Evolutionary conservation across 1,140 invertebrate genomes (phyloP).

Genomic region (Nylanderia fulva): DNA sequence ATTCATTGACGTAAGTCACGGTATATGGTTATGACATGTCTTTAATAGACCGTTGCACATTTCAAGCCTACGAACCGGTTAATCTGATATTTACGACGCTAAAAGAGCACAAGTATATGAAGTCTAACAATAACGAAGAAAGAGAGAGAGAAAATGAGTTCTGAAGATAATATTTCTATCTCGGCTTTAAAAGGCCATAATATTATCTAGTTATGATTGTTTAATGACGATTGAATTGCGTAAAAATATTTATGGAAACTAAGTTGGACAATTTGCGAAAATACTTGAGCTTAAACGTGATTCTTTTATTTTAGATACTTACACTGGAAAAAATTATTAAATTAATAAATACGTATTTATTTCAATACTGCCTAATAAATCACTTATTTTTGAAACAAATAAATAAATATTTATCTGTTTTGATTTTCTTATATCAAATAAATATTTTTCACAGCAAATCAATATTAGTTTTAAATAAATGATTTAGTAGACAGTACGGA

Average conservation of each 20-base stretch:
- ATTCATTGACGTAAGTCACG: slow-evolving; percentile 25
- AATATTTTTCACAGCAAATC: too few relatives aligned
- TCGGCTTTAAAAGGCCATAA: not conserved
- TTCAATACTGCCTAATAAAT: too few relatives aligned
- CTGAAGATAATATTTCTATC: not conserved
- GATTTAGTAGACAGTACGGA: too few relatives aligned
- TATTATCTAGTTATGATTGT: not conserved
- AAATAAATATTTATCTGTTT: too few relatives aligned
- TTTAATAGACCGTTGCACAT: not conserved
- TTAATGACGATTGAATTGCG: not conserved
- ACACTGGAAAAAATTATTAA: too few relatives aligned
- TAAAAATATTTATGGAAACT: not conserved
- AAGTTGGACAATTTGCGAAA: not conserved
- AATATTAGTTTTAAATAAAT: too few relatives aligned
- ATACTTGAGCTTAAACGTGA: not conserved
- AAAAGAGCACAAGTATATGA: not conserved
- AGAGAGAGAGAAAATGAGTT: too few relatives aligned
- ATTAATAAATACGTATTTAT: too few relatives aligned
- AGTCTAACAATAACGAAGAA: not conserved
- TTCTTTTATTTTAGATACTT: not conserved
- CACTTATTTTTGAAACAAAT: too few relatives aligned
- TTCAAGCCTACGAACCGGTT: not conserved
- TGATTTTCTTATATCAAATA: too few relatives aligned
- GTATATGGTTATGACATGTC: too few relatives aligned
- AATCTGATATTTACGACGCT: not conserved